Evolutionary conservation across 1,140 invertebrate genomes (phyloP).

Genomic region (Bombus consobrinus): DNA sequence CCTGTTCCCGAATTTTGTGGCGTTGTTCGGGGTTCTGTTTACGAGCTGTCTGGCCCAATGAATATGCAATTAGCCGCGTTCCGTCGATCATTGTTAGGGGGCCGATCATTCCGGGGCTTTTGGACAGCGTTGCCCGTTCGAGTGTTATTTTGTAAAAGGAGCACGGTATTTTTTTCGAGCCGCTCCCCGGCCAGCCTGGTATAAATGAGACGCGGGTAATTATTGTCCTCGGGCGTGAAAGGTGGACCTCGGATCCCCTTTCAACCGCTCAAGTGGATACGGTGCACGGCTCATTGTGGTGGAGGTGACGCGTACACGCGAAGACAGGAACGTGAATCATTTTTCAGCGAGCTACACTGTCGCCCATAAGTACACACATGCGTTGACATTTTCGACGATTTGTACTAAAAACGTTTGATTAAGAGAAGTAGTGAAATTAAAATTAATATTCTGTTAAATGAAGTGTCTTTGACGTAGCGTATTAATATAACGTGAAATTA

Average conservation of each 20-base stretch:
- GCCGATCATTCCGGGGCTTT: slow-evolving; percentile 14
- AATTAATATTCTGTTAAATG: too few species aligned
- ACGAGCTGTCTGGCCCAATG: slow-evolving; percentile 12
- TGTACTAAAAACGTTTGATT: too few species aligned
- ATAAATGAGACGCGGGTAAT: slow-evolving; percentile 53
- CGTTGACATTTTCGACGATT: too few species aligned
- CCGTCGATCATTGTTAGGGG: slow-evolving; percentile 28
- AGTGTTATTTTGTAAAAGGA: slow-evolving; percentile 42
- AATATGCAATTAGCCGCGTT: slow-evolving; percentile 36
- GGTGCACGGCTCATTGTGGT: slow-evolving; percentile 25
- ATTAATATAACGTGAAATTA: too few species aligned
- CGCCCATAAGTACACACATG: too few species aligned
- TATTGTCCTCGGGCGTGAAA: slow-evolving; percentile 56
- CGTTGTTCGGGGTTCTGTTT: neutral
- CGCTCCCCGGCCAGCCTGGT: neutral
- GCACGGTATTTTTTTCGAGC: slow-evolving; percentile 6
- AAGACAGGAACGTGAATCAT: slow-evolving; percentile 42
- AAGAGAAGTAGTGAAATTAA: too few species aligned
- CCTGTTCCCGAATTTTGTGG: neutral
- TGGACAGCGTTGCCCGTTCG: slow-evolving; percentile 2
- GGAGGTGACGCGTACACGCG: slow-evolving; percentile 25
- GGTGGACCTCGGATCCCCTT: slow-evolving; percentile 53
- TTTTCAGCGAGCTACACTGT: slow-evolving; percentile 29
- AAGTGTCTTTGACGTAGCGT: too few species aligned
- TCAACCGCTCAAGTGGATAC: slow-evolving; percentile 53